phyloP scores from a whole-genome alignment of 37 sponge, comb jelly and placozoan genomes.

The Cladorhizidae sp. region DNA sequence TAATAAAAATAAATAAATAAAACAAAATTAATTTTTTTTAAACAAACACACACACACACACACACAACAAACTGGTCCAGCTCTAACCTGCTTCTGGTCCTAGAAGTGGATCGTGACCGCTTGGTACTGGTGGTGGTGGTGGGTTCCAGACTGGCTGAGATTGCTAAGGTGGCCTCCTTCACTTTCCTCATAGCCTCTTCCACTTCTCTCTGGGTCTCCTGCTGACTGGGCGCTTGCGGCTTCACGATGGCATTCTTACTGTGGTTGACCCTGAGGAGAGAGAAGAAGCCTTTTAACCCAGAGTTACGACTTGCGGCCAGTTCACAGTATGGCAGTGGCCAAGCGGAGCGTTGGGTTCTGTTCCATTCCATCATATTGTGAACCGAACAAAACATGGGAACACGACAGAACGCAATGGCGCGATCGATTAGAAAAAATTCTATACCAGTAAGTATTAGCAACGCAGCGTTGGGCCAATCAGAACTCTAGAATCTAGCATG shows the following conservation, averaged over 20 bases:
- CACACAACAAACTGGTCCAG: background rate
- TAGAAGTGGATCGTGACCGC: conserved; percentile 2
- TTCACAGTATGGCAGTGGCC: no score
- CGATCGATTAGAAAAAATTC: no score
- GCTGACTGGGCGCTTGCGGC: conserved; percentile 79
- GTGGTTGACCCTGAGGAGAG: conserved; percentile 74
- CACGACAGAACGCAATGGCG: no score
- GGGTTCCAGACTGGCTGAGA: conserved; percentile 35
- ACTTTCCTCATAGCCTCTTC: conserved; percentile 88
- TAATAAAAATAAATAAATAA: background rate
- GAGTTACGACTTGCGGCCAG: no score
- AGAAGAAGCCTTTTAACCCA: background rate
- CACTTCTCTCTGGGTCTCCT: conserved; percentile 69
- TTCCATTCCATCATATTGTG: no score
- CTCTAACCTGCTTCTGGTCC: conserved; percentile 16
- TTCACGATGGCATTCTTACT: conserved; percentile 95
- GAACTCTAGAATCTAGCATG: no score
- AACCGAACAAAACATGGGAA: no score
- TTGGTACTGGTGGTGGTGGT: background rate
- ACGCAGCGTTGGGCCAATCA: no score
- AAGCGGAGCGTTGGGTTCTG: no score
- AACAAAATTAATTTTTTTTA: no score
- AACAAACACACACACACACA: background rate
- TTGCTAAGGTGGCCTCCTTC: conserved; percentile 65
- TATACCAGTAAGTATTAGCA: no score